Evolutionary conservation across 2,113 vertebrate genomes (phyloP), one percentile per base, ranked within the genome.

Genomic region (Gorsachius goisagi): DNA sequence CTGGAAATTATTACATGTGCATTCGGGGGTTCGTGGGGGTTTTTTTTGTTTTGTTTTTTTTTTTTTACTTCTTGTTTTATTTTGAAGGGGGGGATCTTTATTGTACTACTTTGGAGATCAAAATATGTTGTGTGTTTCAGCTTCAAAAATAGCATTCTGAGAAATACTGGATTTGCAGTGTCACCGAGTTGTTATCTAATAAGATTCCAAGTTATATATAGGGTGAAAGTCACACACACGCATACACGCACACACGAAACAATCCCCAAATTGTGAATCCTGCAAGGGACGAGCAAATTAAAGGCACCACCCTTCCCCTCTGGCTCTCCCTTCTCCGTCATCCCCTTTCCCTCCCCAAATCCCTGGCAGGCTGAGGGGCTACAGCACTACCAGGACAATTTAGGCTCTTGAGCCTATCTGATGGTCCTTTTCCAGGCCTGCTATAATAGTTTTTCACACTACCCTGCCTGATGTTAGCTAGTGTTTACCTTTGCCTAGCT

Each of bases 171-270:
- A 94, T 95, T 97, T 96, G 60, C 91, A 95, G 85, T 96, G 94
- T 96, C 92, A 92, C 86, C 0, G 19, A 92, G 90, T 91, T 96
- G 94, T 89, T 95, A 92, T 92, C 95, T 95, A 90, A 92, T 93
- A 97, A 91, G 92, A 93, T 95, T 95, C 58, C 59, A 55, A 91
- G 94, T 90, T 97, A 93, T 96, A 94, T 97, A 97, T 95, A 95
- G 95, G 94, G 74, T 95, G 94, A 96, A 95, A 91, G 94, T 95
- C 83, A 74, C 92, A 78, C 50, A 58, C 73, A 15, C 3, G 0
- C 32, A 11, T 22, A 49, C 19, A 37, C 56, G 37, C 32, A 55
- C 47, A 23, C 44, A 7, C 32, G 15, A 52, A 55, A 92, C 69
- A 92, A 84, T 84, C 72, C 39, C 47, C 1, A 5, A 73, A 86